Evolutionary conservation across 2,113 vertebrate species (phyloP).

Genomic region (Trochalopteron elliotii): DNA sequence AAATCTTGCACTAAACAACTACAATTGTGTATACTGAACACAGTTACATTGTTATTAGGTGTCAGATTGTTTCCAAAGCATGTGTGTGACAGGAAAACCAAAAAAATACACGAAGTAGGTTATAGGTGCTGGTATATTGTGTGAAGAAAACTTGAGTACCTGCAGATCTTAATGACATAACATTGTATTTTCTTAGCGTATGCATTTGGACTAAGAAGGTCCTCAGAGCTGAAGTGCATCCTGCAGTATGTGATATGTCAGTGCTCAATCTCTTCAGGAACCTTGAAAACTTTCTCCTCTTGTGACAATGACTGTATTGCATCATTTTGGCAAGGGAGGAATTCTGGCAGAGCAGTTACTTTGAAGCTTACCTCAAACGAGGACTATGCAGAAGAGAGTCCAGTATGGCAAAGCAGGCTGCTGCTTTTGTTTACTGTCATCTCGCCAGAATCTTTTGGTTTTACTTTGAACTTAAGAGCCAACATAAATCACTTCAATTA

Average conservation of each 20-base stretch:
- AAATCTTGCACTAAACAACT: not conserved
- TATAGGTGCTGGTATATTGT: not conserved
- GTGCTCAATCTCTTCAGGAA: not conserved
- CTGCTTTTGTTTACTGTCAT: not conserved
- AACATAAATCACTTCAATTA: not conserved
- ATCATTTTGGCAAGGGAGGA: not conserved
- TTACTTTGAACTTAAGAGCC: not conserved
- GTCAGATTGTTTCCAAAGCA: not conserved
- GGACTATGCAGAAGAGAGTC: not conserved
- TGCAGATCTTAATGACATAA: not conserved
- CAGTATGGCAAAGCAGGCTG: not conserved
- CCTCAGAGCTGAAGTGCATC: not conserved
- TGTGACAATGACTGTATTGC: not conserved
- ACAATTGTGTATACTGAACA: not conserved
- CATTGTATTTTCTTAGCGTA: fast-evolving
- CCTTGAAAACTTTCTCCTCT: not conserved
- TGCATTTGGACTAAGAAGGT: not conserved
- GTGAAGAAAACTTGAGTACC: not conserved
- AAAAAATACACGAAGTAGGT: not conserved
- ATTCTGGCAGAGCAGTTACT: not conserved
- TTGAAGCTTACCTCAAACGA: not conserved
- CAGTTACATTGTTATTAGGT: not conserved
- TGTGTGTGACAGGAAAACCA: not conserved
- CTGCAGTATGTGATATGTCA: not conserved
- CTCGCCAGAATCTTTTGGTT: not conserved